A percentile compares a stretch with the other conserved stretches of the same genome.
phyloP scores from a whole-genome alignment of 1,140 invertebrate genomes.

The Stegodyphus dumicola region DNA sequence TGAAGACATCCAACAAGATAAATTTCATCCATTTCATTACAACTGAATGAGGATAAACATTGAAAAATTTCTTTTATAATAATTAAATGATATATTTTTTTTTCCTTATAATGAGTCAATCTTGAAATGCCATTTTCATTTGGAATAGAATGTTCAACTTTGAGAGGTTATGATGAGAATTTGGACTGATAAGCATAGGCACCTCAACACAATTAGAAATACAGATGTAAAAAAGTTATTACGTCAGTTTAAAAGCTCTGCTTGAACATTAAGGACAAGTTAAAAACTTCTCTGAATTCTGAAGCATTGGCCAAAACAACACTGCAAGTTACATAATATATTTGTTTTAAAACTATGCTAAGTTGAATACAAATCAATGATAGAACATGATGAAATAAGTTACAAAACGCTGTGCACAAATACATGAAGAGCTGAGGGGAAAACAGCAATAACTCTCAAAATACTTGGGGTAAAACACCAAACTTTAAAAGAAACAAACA shows the following conservation, averaged over 20 bases:
- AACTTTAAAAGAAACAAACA: slow-evolving; percentile 3
- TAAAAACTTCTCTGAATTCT: slow-evolving; percentile 50
- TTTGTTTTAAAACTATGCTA: slow-evolving; percentile 37
- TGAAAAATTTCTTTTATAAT: slow-evolving; percentile 40
- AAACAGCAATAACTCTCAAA: slow-evolving; percentile 55
- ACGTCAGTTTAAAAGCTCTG: slow-evolving; percentile 60
- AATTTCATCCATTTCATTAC: slow-evolving; percentile 56
- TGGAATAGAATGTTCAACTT: slow-evolving; percentile 44
- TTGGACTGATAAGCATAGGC: slow-evolving; percentile 57
- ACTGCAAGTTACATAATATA: slow-evolving; percentile 27
- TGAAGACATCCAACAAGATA: slow-evolving; percentile 60
- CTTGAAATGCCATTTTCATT: slow-evolving; percentile 41
- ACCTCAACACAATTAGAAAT: slow-evolving; percentile 58
- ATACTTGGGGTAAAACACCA: slow-evolving; percentile 22
- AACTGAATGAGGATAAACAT: slow-evolving; percentile 59
- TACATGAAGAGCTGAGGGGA: slow-evolving; percentile 30
- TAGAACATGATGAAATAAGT: slow-evolving; percentile 53
- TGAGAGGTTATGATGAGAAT: slow-evolving; percentile 39
- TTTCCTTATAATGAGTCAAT: slow-evolving; percentile 16
- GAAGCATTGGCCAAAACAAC: slow-evolving; percentile 59
- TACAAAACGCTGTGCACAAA: slow-evolving; percentile 56
- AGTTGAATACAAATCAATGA: slow-evolving; percentile 39
- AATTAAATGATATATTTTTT: slow-evolving; percentile 39
- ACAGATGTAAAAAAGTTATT: slow-evolving; percentile 58
- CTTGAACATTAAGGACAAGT: slow-evolving; percentile 48